phyloP scores from a whole-genome alignment of 2,113 vertebrate species.

The Tragulus kanchil region DNA sequence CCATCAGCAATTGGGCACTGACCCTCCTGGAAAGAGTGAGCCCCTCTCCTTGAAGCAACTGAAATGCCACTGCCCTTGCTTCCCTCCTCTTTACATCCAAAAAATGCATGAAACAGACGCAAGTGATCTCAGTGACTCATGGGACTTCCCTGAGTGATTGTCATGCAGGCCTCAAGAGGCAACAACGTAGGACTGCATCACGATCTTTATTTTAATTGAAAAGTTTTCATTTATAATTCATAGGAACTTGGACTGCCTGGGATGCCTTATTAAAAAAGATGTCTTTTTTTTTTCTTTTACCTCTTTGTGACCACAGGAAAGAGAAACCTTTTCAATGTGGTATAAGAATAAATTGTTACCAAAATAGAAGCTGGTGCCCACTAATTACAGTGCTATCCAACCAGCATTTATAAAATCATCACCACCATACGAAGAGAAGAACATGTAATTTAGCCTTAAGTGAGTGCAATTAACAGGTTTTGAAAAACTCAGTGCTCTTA shows the following conservation, averaged over 20 bases:
- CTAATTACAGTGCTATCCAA: conserved; percentile 66
- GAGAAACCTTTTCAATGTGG: conserved; percentile 64
- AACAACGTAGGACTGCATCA: conserved; percentile 47
- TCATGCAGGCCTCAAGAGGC: background rate
- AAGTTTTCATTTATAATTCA: conserved; percentile 83
- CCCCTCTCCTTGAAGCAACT: background rate
- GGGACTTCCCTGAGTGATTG: conserved; percentile 52
- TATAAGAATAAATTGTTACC: conserved; percentile 77
- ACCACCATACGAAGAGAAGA: conserved; percentile 42
- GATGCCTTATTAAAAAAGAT: conserved; percentile 73
- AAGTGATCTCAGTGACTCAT: conserved; percentile 27
- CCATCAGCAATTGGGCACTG: background rate
- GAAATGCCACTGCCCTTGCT: background rate
- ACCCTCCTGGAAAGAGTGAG: background rate
- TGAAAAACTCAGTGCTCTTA: background rate
- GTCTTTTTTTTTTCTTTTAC: background rate
- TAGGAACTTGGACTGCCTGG: conserved; percentile 61
- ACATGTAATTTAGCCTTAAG: conserved; percentile 49
- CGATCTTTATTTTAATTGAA: conserved; percentile 80
- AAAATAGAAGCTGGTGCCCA: conserved; percentile 70
- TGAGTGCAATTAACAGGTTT: conserved; percentile 57
- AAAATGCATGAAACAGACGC: conserved; percentile 23
- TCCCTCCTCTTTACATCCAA: conserved; percentile 16
- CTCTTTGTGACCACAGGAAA: conserved; percentile 76
- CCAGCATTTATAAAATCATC: conserved; percentile 71